These are phyloP conservation scores for Litoditis marina DNA, from an alignment of 2,888 invertebrate species.

Conservation along the genomic window DNA sequence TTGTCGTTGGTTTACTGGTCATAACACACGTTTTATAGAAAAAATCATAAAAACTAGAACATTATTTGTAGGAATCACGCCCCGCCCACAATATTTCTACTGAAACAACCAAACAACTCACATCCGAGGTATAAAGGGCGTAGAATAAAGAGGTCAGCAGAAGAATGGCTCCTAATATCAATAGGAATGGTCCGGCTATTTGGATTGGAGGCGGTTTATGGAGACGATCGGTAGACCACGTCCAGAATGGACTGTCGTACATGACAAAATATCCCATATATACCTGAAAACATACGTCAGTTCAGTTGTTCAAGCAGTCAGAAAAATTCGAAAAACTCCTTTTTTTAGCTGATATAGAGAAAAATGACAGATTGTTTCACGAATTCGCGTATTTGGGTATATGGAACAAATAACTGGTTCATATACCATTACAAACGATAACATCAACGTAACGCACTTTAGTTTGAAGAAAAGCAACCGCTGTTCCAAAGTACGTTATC, in stretches of 20 bases:
- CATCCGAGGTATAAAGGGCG: conserved; percentile 52
- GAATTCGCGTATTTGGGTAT: too few relatives aligned
- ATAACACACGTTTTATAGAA: too few relatives aligned
- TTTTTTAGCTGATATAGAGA: too few relatives aligned
- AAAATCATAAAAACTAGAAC: too few relatives aligned
- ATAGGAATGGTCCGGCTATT: conserved; percentile 58
- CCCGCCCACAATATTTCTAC: too few relatives aligned
- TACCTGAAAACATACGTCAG: conserved; percentile 13
- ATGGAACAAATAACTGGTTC: neutral
- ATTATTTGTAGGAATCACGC: too few relatives aligned
- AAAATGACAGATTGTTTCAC: too few relatives aligned
- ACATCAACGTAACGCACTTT: neutral
- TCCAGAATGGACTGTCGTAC: conserved; percentile 58
- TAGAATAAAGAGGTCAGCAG: conserved; percentile 46
- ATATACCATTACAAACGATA: neutral
- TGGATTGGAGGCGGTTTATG: conserved; percentile 54
- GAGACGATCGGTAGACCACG: conserved; percentile 44
- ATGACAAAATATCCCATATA: conserved; percentile 55
- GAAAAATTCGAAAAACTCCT: too few relatives aligned
- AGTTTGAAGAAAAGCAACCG: neutral
- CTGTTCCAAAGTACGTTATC: too few relatives aligned
- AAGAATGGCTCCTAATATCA: conserved; percentile 46
- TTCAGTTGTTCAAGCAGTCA: neutral
- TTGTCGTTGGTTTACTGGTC: too few relatives aligned
- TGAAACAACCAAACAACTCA: conserved; percentile 24